phyloP scores from a whole-genome alignment of 2,888 invertebrate species.

The Girardia tigrina region DNA sequence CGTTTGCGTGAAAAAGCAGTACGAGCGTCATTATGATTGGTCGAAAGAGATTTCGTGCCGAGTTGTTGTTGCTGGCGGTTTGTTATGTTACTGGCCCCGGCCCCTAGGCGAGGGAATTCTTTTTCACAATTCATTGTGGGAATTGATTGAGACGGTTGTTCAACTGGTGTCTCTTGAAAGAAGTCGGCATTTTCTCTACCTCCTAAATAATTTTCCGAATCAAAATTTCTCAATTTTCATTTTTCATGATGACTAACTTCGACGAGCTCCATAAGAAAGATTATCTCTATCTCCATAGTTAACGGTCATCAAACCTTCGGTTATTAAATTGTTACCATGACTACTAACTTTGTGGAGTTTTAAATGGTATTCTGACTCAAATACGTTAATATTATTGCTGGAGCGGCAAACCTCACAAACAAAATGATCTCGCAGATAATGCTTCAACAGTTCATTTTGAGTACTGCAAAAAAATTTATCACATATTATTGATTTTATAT shows the following conservation, averaged over 20 bases:
- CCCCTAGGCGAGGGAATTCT: neutral
- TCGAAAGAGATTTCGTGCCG: neutral
- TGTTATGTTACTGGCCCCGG: neutral
- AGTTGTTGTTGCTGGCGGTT: neutral
- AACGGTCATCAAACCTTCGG: neutral
- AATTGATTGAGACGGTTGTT: neutral
- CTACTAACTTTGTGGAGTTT: neutral
- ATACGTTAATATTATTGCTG: slow-evolving; percentile 17
- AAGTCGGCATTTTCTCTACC: neutral
- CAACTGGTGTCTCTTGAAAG: neutral
- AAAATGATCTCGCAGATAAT: neutral
- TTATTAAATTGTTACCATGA: neutral
- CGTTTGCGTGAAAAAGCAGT: neutral
- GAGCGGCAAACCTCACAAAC: neutral
- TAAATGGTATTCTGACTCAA: neutral
- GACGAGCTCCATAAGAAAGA: neutral
- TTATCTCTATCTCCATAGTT: neutral
- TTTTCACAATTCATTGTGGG: slow-evolving; percentile 10
- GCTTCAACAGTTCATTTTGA: neutral
- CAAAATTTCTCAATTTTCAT: no score
- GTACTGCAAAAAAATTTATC: neutral
- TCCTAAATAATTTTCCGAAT: neutral
- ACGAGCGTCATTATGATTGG: neutral
- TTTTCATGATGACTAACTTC: no score
- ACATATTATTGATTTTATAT: no score